These are phyloP conservation scores for Oscheius sp. DNA, from an alignment of 2,888 invertebrate genomes.

Conservation along the genomic window DNA sequence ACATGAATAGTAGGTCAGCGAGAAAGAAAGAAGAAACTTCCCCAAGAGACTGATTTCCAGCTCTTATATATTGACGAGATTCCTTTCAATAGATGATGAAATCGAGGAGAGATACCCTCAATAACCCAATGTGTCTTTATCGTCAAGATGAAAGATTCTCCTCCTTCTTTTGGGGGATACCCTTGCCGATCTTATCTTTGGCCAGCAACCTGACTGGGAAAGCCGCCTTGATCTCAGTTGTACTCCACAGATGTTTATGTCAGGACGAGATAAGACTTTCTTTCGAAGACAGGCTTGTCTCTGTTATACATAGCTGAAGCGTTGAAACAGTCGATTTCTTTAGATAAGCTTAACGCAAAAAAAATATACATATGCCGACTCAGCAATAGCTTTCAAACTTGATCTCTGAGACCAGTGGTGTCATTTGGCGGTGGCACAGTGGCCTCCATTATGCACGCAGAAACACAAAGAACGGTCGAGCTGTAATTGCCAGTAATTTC, in stretches of 20 bases:
- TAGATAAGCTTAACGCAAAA: neutral
- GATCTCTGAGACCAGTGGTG: neutral
- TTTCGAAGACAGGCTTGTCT: neutral
- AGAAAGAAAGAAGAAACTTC: too few relatives aligned
- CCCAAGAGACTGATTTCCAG: too few relatives aligned
- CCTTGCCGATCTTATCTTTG: neutral
- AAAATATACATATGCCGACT: neutral
- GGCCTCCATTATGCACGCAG: constrained; percentile 1
- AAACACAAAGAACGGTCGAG: constrained; percentile 6
- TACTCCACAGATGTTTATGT: neutral
- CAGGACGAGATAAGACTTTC: neutral
- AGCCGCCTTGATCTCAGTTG: neutral
- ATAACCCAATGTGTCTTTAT: too few relatives aligned
- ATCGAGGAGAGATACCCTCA: neutral
- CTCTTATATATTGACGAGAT: too few relatives aligned
- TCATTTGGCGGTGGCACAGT: neutral
- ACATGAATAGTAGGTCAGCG: too few relatives aligned
- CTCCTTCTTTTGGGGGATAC: too few relatives aligned
- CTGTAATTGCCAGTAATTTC: neutral
- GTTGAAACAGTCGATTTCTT: neutral
- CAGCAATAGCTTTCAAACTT: neutral
- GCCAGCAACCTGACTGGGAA: neutral
- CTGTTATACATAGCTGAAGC: neutral
- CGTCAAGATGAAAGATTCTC: too few relatives aligned
- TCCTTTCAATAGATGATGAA: constrained; percentile 3